A percentile compares a stretch with the other conserved stretches of the same genome.
These are phyloP conservation scores for Exaiptasia diaphana DNA, from an alignment of 64 coral and sea anemone species.

Conservation along the genomic window DNA sequence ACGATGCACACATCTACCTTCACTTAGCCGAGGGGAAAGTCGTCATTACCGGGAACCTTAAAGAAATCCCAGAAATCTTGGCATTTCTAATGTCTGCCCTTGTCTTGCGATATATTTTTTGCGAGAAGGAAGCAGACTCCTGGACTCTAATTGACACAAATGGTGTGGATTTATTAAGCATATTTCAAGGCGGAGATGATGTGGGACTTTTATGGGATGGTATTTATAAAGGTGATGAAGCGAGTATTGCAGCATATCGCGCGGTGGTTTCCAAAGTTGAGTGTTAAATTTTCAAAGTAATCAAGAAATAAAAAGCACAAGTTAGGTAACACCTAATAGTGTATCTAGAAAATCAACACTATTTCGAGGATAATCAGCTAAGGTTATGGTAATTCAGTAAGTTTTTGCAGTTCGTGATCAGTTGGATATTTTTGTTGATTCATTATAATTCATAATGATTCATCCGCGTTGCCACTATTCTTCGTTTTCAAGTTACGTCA, in stretches of 20 bases:
- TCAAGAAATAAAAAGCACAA: too few relatives aligned
- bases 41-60: neutral
- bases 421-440: too few relatives aligned
- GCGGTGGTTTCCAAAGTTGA: neutral
- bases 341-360: too few relatives aligned
- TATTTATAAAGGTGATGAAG: neutral
- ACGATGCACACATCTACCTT: neutral
- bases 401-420: too few relatives aligned
- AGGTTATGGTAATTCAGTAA: too few relatives aligned
- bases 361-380: too few relatives aligned
- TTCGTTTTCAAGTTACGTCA: too few relatives aligned
- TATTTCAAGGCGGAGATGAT: conserved; percentile 1
- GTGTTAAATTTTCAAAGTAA: neutral
- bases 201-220: neutral
- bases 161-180: neutral
- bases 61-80: conserved; percentile 29
- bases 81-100: conserved; percentile 19
- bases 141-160: neutral
- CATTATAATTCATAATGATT: too few relatives aligned
- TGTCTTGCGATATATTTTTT: conserved; percentile 12
- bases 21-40: neutral
- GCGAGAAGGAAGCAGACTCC: conserved; percentile 7
- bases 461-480: too few relatives aligned
- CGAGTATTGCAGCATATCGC: neutral
- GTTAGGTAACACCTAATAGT: too few relatives aligned